phyloP scores from a whole-genome alignment of 2,888 invertebrate species.

The Drosophila subsilvestris region DNA sequence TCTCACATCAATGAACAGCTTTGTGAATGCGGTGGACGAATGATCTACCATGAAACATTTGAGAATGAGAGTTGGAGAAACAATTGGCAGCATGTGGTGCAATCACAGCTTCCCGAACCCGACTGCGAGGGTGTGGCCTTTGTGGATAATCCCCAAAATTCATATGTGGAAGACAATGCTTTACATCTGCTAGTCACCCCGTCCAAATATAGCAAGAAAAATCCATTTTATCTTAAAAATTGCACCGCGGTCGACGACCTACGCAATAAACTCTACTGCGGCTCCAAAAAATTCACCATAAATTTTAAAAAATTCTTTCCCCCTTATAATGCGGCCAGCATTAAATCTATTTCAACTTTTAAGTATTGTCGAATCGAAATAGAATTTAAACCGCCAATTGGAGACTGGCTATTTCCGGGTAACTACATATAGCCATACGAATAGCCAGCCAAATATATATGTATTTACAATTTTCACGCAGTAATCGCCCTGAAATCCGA shows the following conservation, averaged over 20 bases:
- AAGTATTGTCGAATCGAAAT: slow-evolving; percentile 48
- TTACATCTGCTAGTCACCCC: not conserved
- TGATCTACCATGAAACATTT: not conserved
- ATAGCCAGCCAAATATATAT: not conserved
- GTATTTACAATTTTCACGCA: not conserved
- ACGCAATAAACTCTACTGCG: not conserved
- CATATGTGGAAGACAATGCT: not conserved
- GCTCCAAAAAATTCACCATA: not conserved
- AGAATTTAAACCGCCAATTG: slow-evolving; percentile 31
- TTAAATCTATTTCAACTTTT: slow-evolving; percentile 28
- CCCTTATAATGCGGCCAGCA: slow-evolving; percentile 6
- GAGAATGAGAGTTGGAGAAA: not conserved
- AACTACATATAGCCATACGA: slow-evolving; percentile 2
- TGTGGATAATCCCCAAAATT: not conserved
- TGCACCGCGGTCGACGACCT: not conserved
- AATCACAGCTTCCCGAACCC: not conserved
- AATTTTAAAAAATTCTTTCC: not conserved
- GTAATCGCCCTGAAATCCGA: not conserved
- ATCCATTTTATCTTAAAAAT: not conserved
- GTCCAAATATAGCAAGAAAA: not conserved
- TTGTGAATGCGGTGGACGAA: not conserved
- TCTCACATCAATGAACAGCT: not conserved
- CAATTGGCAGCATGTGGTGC: not conserved
- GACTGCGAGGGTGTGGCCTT: slow-evolving; percentile 1
- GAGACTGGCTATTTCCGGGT: slow-evolving; percentile 50